Evolutionary conservation across 2,888 invertebrate genomes (phyloP).

Genomic region (Electrophaes corylata): DNA sequence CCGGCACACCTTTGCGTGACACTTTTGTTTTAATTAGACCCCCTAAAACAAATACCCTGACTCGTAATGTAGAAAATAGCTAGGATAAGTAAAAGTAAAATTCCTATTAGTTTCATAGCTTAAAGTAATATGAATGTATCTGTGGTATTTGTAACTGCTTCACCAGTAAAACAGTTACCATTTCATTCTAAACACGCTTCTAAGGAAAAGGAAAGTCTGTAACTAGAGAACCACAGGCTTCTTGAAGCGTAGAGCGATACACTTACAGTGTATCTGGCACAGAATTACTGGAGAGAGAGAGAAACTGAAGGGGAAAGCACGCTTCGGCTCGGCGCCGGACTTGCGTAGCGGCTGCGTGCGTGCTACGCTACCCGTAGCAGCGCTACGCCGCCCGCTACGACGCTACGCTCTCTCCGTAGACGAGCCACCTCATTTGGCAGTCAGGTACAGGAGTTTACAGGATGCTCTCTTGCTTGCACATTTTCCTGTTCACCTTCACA

Average conservation of each 20-base stretch:
- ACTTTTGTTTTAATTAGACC: too few relatives aligned
- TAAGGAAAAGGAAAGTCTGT: constrained; percentile 21
- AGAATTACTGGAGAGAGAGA: constrained; percentile 61
- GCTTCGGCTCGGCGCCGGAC: constrained; percentile 86
- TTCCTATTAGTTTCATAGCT: neutral
- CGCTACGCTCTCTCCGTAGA: constrained; percentile 94
- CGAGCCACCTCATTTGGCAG: constrained; percentile 85
- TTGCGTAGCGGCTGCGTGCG: constrained; percentile 71
- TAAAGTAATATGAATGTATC: too few relatives aligned
- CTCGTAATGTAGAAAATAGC: too few relatives aligned
- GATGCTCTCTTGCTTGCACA: constrained; percentile 5
- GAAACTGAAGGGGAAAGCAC: constrained; percentile 57
- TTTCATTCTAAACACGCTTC: constrained; percentile 7
- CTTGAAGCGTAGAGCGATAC: constrained; percentile 45
- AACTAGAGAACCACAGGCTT: constrained; percentile 36
- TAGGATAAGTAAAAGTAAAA: too few relatives aligned
- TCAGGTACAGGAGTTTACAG: constrained; percentile 60
- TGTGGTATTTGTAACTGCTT: neutral
- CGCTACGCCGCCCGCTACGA: constrained; percentile 83
- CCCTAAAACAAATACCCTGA: too few relatives aligned
- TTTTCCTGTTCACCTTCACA: constrained; percentile 20
- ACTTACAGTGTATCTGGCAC: constrained; percentile 52
- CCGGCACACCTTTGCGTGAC: too few relatives aligned
- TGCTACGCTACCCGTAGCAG: constrained; percentile 65
- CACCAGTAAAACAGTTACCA: constrained; percentile 4